A percentile compares a stretch with the other conserved stretches of the same genome.
These are phyloP conservation scores for Aegithalos caudatus DNA, from an alignment of 2,113 vertebrate species.

Conservation along the genomic window DNA sequence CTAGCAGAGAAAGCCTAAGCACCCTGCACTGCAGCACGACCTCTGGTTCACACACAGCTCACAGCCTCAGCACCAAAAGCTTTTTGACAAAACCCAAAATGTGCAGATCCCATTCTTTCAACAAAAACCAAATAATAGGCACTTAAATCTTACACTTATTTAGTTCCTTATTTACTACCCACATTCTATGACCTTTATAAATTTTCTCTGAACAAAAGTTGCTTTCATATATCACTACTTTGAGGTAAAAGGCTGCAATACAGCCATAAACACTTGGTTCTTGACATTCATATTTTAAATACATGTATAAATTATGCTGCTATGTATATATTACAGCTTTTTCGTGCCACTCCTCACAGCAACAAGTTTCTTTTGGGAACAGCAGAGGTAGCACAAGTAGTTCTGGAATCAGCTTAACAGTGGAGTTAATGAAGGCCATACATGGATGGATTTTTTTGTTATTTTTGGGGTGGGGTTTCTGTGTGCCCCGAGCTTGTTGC, in stretches of 20 bases:
- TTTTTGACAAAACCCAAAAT: background rate
- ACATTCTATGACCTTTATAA: background rate
- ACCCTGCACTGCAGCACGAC: background rate
- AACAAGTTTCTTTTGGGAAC: background rate
- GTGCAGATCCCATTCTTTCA: background rate
- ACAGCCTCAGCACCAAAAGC: background rate
- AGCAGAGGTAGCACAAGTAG: background rate
- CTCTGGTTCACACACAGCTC: background rate
- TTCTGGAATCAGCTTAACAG: background rate
- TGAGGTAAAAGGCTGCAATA: background rate
- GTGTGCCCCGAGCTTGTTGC: background rate
- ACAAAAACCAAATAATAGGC: background rate
- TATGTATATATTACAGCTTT: background rate
- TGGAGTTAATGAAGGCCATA: background rate
- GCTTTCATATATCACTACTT: background rate
- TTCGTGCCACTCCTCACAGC: background rate
- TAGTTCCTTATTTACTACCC: background rate
- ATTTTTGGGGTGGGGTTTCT: background rate
- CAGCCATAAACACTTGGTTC: background rate
- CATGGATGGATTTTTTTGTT: accelerated
- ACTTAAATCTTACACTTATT: background rate
- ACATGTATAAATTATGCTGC: background rate
- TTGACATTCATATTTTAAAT: background rate
- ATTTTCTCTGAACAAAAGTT: background rate
- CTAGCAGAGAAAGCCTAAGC: background rate